These are phyloP conservation scores for Tetraodon nigroviridis DNA, from an alignment of 2,113 vertebrate genomes.

Conservation along the genomic window DNA sequence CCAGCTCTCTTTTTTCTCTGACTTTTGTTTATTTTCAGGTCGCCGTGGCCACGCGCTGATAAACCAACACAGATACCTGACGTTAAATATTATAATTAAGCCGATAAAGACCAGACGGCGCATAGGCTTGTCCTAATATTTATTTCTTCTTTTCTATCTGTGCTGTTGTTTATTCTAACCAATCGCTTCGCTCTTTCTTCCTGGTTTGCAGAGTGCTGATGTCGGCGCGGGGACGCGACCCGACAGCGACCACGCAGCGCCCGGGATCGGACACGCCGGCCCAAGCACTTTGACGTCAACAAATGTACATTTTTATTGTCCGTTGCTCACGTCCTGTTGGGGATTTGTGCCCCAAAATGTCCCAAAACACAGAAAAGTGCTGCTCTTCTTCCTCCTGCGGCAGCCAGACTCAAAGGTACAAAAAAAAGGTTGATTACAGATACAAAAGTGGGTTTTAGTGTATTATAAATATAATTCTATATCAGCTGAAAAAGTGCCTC, in stretches of 20 bases:
- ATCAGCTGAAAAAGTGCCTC: conserved; percentile 69
- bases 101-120: conserved; percentile 29
- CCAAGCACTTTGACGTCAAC: conserved; percentile 51
- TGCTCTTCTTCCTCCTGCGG: conserved; percentile 59
- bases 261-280: conserved; percentile 33
- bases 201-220: conserved; percentile 72
- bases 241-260: conserved; percentile 32
- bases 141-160: conserved; percentile 43
- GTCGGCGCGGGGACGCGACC: conserved; percentile 48
- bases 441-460: conserved; percentile 28
- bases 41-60: conserved; percentile 32
- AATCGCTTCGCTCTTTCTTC: conserved; percentile 21
- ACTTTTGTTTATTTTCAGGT: conserved; percentile 22
- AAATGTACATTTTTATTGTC: too few relatives aligned
- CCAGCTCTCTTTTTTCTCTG: conserved; percentile 17
- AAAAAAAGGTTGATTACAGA: conserved; percentile 22
- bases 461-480: conserved; percentile 41
- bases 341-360: conserved; percentile 62
- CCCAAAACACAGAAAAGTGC: conserved; percentile 29
- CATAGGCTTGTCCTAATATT: conserved; percentile 49
- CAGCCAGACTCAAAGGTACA: conserved; percentile 51
- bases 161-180: conserved; percentile 46
- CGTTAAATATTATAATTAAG: conserved; percentile 18
- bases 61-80: conserved; percentile 29
- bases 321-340: conserved; percentile 41